These are phyloP conservation scores for Tupiocoris notatus DNA, from an alignment of 2,888 invertebrate species.

Conservation along the genomic window DNA sequence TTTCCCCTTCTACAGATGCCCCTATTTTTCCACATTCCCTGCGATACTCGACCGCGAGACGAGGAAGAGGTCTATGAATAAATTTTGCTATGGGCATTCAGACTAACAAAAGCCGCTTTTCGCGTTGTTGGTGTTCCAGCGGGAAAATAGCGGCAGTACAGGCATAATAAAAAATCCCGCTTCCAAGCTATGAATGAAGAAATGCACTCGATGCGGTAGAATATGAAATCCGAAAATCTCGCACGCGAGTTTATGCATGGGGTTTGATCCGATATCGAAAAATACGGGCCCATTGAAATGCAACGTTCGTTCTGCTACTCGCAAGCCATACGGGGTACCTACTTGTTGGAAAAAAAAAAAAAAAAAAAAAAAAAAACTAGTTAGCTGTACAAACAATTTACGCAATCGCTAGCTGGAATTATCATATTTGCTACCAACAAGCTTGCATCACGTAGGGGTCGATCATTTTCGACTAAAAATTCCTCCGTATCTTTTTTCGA, in stretches of 20 bases:
- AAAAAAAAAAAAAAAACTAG: too few relatives aligned
- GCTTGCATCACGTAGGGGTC: too few relatives aligned
- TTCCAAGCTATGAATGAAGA: not conserved
- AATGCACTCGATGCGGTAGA: not conserved
- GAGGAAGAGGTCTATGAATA: conserved; percentile 11
- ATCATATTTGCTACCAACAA: too few relatives aligned
- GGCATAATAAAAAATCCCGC: conserved; percentile 1
- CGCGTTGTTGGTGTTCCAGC: conserved; percentile 1
- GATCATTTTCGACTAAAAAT: too few relatives aligned
- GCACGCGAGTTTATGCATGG: not conserved
- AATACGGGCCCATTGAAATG: too few relatives aligned
- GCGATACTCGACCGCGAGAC: not conserved
- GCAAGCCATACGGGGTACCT: too few relatives aligned
- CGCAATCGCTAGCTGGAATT: too few relatives aligned
- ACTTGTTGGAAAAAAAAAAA: too few relatives aligned
- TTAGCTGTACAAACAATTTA: too few relatives aligned
- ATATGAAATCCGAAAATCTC: not conserved
- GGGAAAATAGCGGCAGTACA: not conserved
- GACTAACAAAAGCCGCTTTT: not conserved
- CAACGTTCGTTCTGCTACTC: too few relatives aligned
- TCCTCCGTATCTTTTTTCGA: too few relatives aligned
- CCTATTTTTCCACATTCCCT: not conserved
- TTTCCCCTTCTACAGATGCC: not conserved
- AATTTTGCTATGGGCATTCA: conserved; percentile 12
- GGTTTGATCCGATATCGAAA: too few relatives aligned